phyloP scores from a whole-genome alignment of 2,113 vertebrate genomes.

The Bos taurus region DNA sequence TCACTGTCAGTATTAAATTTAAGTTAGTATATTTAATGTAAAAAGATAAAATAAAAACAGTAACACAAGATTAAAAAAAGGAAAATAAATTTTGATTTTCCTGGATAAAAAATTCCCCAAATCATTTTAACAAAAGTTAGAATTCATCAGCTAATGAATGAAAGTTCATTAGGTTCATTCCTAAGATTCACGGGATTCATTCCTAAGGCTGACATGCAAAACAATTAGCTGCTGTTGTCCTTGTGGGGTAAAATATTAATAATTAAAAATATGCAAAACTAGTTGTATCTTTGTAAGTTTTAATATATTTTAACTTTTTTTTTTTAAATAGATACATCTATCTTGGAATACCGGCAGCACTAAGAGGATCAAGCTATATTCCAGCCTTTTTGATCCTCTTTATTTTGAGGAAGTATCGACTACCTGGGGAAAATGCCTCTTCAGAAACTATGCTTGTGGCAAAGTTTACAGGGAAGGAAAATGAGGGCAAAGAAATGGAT shows the following conservation, averaged over 20 bases:
- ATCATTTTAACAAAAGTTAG: not conserved
- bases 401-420: constrained; percentile 24
- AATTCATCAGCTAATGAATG: not conserved
- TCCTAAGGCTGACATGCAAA: not conserved
- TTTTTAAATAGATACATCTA: constrained; percentile 56
- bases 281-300: not conserved
- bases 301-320: not conserved
- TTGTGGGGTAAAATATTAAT: not conserved
- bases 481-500: not conserved
- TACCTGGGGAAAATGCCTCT: constrained; percentile 23
- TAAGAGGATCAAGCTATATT: constrained; percentile 49
- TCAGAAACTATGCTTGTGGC: not conserved
- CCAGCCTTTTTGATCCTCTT: constrained; percentile 44
- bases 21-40: not conserved
- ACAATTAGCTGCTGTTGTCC: not conserved
- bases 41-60: not conserved
- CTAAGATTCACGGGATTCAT: not conserved
- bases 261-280: not conserved
- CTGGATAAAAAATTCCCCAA: not conserved
- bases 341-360: constrained; percentile 51
- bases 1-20: not conserved
- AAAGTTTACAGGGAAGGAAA: constrained; percentile 20
- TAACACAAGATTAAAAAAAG: not conserved
- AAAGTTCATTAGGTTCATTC: not conserved
- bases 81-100: not conserved